Percentiles rank a stretch among this genome's conserved stretches.
Evolutionary conservation across 2,797 vertebrate genomes (phyloP).

Genomic region (Hydrocynus forskahlii): DNA sequence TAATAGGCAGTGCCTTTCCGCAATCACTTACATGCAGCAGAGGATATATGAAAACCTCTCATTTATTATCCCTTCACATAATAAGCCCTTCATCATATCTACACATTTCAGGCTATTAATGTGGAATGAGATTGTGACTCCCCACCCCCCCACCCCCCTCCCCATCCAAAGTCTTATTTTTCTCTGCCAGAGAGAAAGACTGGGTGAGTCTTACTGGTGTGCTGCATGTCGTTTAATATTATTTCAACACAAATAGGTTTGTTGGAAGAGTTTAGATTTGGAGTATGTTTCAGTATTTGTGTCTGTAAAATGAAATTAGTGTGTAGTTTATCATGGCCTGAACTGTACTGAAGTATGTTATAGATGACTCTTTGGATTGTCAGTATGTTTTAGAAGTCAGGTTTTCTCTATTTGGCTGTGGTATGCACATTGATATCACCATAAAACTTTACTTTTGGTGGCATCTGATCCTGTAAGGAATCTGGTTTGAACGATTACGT

Average conservation of each 20-base stretch:
- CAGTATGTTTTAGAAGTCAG: too few relatives aligned
- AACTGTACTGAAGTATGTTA: too few relatives aligned
- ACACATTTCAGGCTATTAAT: slow-evolving; percentile 39
- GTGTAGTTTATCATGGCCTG: too few relatives aligned
- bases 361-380: too few relatives aligned
- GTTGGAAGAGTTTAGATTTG: background rate
- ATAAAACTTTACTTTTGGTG: too few relatives aligned
- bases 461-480: too few relatives aligned
- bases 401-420: too few relatives aligned
- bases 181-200: background rate
- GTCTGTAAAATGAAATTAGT: background rate
- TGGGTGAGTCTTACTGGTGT: background rate
- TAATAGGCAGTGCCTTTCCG: slow-evolving; percentile 40
- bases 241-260: background rate
- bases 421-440: too few relatives aligned
- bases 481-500: too few relatives aligned
- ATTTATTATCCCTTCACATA: slow-evolving; percentile 47
- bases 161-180: background rate
- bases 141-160: slow-evolving; percentile 3
- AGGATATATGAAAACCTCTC: slow-evolving; percentile 49
- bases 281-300: background rate
- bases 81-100: slow-evolving; percentile 48
- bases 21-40: slow-evolving; percentile 45
- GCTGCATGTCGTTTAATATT: background rate
- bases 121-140: slow-evolving; percentile 37